Conservation (phyloP, 2,113 vertebrate species). For the Ptilonorhynchus violaceus region DNA sequence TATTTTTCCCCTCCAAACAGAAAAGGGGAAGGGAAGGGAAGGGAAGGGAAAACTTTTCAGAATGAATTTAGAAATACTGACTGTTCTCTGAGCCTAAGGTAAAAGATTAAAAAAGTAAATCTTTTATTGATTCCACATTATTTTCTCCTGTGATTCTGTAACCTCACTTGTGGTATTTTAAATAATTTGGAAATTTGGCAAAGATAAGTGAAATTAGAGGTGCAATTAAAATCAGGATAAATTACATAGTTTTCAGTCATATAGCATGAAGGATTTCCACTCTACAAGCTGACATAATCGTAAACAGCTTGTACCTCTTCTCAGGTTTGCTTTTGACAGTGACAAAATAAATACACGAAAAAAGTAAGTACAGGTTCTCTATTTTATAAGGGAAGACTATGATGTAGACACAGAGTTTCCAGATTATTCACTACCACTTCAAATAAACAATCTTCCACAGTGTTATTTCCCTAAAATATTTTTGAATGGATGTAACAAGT, state of each 20-base stretch:
- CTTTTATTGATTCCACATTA: neutral
- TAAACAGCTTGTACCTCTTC: constrained; percentile 27
- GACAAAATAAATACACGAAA: constrained; percentile 33
- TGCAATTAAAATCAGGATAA: constrained; percentile 47
- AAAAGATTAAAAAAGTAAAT: neutral
- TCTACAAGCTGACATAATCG: constrained; percentile 4
- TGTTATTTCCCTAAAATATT: constrained; percentile 43
- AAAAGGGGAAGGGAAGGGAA: neutral
- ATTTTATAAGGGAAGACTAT: constrained; percentile 36
- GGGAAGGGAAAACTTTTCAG: neutral
- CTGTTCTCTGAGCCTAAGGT: neutral
- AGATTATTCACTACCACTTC: constrained; percentile 48
- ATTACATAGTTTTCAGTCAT: constrained; percentile 2
- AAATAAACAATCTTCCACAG: constrained; percentile 56
- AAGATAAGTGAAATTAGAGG: neutral
- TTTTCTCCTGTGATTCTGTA: neutral
- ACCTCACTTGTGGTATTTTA: neutral
- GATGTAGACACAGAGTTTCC: constrained; percentile 16
- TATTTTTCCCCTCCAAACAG: neutral
- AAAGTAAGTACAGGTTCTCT: constrained; percentile 41
- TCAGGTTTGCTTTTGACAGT: constrained; percentile 55
- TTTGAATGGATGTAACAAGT: constrained; percentile 29
- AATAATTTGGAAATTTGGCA: neutral
- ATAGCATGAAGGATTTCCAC: constrained; percentile 15
- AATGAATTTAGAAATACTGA: neutral